Evolutionary conservation across 2,888 invertebrate species (phyloP).

Genomic region (Rotaria macrura): DNA sequence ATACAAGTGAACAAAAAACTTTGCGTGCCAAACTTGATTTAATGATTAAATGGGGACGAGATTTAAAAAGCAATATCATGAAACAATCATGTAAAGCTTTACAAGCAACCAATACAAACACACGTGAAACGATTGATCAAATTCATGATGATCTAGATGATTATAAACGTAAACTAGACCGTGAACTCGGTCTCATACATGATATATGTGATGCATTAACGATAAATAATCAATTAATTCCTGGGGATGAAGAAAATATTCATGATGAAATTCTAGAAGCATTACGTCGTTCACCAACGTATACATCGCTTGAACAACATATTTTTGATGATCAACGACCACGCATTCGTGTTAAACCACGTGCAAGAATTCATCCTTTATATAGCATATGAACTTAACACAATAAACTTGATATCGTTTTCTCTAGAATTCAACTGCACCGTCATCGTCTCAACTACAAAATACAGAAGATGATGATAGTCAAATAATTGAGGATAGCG

Average conservation of each 20-base stretch:
- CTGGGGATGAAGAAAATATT: not conserved
- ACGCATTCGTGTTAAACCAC: not conserved
- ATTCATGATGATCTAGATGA: conserved; percentile 4
- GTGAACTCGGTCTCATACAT: not conserved
- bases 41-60: not conserved
- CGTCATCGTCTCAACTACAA: not conserved
- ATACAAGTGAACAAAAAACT: not conserved
- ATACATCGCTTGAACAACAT: not conserved
- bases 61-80: not conserved
- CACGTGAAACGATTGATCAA: not conserved
- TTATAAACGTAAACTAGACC: not conserved
- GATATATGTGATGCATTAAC: not conserved
- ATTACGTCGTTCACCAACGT: not conserved
- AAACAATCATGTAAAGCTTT: not conserved
- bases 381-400: not conserved
- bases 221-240: not conserved
- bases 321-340: not conserved
- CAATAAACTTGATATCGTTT: too few species aligned
- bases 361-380: not conserved
- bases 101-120: not conserved
- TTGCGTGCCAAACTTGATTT: not conserved
- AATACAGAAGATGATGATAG: not conserved
- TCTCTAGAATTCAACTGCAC: not conserved
- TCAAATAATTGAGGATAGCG: not conserved
- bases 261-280: not conserved